Evolutionary conservation across 2,888 invertebrate genomes (phyloP).

Genomic region (Calameuta pallipes): DNA sequence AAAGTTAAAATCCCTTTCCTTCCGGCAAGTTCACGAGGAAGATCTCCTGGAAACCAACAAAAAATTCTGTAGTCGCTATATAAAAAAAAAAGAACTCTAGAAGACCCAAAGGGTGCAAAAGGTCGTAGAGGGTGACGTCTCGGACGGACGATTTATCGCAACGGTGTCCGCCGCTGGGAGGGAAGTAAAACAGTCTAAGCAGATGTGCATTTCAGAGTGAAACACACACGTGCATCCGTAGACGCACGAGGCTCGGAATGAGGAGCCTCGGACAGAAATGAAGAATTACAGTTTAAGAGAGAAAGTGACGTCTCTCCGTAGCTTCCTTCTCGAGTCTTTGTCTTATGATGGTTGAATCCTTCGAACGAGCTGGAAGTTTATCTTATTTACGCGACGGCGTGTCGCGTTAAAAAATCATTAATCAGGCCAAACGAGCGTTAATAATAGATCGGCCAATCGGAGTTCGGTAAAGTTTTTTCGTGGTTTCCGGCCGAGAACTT

Average conservation of each 20-base stretch:
- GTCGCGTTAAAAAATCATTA: slow-evolving; percentile 39
- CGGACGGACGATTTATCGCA: not conserved
- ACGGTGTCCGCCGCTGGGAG: not conserved
- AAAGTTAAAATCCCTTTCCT: not conserved
- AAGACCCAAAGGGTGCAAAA: not conserved
- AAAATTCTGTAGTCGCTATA: not conserved
- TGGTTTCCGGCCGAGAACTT: not conserved
- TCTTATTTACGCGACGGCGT: not conserved
- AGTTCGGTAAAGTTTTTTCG: slow-evolving; percentile 26
- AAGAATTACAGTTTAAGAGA: not conserved
- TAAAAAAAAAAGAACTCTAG: not conserved
- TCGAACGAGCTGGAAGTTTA: not conserved
- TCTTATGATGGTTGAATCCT: not conserved
- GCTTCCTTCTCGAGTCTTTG: not conserved
- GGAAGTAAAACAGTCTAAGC: not conserved
- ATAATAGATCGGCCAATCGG: slow-evolving; percentile 41
- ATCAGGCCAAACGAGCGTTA: slow-evolving; percentile 37
- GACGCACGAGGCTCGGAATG: not conserved
- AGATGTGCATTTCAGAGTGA: not conserved
- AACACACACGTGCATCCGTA: no score
- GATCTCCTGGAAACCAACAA: not conserved
- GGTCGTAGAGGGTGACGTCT: not conserved
- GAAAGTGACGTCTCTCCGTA: not conserved
- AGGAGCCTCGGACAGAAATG: not conserved
- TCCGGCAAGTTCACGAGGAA: not conserved